Percentiles rank a stretch among this genome's conserved stretches.
Evolutionary conservation across 2,888 invertebrate genomes (phyloP).

Genomic region (Agrochola circellaris): DNA sequence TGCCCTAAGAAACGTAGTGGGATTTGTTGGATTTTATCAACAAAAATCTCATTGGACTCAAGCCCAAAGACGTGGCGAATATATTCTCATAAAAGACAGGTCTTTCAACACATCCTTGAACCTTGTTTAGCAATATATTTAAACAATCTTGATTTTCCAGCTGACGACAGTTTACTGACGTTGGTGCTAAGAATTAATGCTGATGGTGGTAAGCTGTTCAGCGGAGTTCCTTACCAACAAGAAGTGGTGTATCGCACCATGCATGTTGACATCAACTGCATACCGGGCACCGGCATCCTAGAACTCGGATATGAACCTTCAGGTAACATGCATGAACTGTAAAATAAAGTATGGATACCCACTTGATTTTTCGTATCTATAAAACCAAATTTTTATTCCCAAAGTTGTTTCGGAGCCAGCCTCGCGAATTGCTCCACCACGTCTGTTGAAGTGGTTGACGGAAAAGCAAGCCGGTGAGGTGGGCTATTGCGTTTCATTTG

Average conservation of each 20-base stretch:
- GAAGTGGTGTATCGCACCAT: conserved; percentile 74
- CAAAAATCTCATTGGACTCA: background rate
- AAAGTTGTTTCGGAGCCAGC: conserved; percentile 68
- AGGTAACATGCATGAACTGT: conserved; percentile 67
- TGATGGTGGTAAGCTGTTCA: conserved; percentile 73
- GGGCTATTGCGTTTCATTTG: conserved; percentile 84
- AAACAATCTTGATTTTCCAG: conserved; percentile 67
- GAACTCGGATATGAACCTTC: conserved; percentile 79
- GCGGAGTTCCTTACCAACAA: conserved; percentile 78
- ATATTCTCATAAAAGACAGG: background rate
- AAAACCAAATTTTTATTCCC: conserved; percentile 11
- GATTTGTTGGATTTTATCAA: background rate
- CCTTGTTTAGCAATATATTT: background rate
- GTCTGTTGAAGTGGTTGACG: conserved; percentile 76
- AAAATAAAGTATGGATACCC: background rate
- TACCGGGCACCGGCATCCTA: conserved; percentile 79
- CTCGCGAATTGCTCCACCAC: conserved; percentile 66
- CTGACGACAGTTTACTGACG: conserved; percentile 72
- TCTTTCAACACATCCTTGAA: background rate
- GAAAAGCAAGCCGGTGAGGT: conserved; percentile 73
- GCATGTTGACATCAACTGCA: conserved; percentile 78
- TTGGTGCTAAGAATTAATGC: conserved; percentile 77
- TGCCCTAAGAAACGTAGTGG: no score
- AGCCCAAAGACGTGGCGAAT: background rate
- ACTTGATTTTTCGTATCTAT: background rate